Evolutionary conservation across 2,797 vertebrate genomes (phyloP).

Genomic region (Odontamblyopus rebecca): DNA sequence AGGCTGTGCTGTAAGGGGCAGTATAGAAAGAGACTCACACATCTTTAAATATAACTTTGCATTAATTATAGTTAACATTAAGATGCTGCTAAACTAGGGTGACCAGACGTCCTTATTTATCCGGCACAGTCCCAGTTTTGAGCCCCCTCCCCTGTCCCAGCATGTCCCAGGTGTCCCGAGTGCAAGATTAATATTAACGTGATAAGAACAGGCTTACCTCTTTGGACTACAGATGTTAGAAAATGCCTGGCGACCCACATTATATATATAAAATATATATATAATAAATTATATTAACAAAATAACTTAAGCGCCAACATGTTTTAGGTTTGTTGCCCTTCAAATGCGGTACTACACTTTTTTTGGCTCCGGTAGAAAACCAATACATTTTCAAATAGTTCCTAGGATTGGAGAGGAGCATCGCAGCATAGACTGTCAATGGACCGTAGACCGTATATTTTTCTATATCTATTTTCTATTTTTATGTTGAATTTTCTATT

Average conservation of each 20-base stretch:
- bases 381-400: conserved; percentile 17
- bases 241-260: conserved; percentile 72
- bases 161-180: neutral
- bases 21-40: neutral
- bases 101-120: too few relatives aligned
- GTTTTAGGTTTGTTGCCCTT: conserved; percentile 12
- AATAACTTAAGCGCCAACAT: conserved; percentile 9
- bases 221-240: conserved; percentile 54
- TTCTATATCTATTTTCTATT: too few relatives aligned
- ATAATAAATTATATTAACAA: neutral
- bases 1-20: conserved; percentile 31
- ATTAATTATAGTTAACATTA: neutral
- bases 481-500: too few relatives aligned
- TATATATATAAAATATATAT: neutral
- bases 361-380: conserved; percentile 26
- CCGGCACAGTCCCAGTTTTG: too few relatives aligned
- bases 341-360: conserved; percentile 37
- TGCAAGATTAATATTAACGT: neutral
- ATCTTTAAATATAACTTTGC: neutral
- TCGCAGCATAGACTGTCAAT: neutral
- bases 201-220: conserved; percentile 44
- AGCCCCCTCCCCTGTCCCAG: too few relatives aligned
- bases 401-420: conserved; percentile 22
- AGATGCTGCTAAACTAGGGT: too few relatives aligned
- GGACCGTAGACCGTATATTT: too few relatives aligned